Conservation (phyloP, 2,888 invertebrate genomes). For the Caenorhabditis panamensis region DNA sequence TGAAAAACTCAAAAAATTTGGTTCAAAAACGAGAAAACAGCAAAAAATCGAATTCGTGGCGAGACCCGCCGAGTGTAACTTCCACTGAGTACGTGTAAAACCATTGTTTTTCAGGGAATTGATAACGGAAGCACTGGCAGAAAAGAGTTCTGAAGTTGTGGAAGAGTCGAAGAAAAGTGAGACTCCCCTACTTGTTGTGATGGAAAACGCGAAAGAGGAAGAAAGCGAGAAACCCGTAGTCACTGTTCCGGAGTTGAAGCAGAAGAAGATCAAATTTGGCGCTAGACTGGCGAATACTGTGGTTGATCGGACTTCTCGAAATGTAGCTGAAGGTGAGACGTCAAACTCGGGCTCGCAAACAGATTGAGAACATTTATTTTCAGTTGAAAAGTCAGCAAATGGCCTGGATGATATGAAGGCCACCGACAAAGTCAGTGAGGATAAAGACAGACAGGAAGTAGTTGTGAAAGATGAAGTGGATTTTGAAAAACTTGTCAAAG, state of each 20-base stretch:
- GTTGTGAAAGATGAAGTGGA: conserved; percentile 13
- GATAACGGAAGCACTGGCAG: conserved; percentile 33
- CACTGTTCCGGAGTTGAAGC: conserved; percentile 16
- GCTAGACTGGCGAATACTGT: conserved; percentile 43
- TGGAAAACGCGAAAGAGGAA: conserved; percentile 31
- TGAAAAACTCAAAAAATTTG: too few relatives aligned
- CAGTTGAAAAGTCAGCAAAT: conserved; percentile 15
- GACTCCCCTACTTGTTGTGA: conserved; percentile 14
- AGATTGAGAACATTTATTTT: neutral
- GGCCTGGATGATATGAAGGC: conserved; percentile 34
- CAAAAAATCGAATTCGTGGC: too few relatives aligned
- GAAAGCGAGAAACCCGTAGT: neutral
- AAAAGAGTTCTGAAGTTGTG: conserved; percentile 40
- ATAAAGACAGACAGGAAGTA: too few relatives aligned
- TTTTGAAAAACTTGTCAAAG: neutral
- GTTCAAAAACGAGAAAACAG: too few relatives aligned
- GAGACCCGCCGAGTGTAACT: too few relatives aligned
- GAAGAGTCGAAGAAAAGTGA: conserved; percentile 33
- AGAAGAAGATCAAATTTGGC: conserved; percentile 11
- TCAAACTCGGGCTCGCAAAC: neutral
- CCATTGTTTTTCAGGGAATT: conserved; percentile 20
- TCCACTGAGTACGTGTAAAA: too few relatives aligned
- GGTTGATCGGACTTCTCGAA: conserved; percentile 29
- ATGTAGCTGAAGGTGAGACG: conserved; percentile 37
- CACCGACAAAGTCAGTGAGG: conserved; percentile 8